Evolutionary conservation across 2,797 vertebrate genomes (phyloP).

Genomic region (Parotocinclus haroldoi): DNA sequence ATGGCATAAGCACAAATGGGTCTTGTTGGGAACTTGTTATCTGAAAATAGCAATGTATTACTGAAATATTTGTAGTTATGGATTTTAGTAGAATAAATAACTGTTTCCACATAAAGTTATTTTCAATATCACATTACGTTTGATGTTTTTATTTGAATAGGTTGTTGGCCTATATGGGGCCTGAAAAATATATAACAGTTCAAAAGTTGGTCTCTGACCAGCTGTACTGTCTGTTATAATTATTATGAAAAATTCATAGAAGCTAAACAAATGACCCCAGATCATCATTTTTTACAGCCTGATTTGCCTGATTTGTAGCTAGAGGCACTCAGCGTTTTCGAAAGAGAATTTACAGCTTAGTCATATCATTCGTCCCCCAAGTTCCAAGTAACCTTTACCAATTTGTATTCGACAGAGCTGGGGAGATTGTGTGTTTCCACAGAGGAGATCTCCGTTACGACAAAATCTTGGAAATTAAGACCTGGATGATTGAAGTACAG

Average conservation of each 20-base stretch:
- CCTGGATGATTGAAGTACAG: constrained; percentile 48
- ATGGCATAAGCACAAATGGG: no score
- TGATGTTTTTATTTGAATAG: background rate
- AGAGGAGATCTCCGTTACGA: constrained; percentile 49
- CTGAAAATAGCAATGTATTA: no score
- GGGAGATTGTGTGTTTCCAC: constrained; percentile 52
- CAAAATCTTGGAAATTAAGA: constrained; percentile 55
- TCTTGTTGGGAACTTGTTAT: no score
- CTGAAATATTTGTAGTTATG: no score
- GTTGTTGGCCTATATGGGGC: background rate
- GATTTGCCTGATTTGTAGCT: constrained; percentile 18
- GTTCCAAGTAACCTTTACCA: constrained; percentile 35
- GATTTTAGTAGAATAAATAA: no score
- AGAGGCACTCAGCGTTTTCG: constrained; percentile 3
- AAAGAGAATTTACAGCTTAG: constrained; percentile 14
- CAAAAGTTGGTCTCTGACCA: constrained; percentile 13
- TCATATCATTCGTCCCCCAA: constrained; percentile 52
- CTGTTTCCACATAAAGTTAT: no score
- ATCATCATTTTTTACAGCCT: background rate
- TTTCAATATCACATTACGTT: background rate
- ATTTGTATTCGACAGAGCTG: constrained; percentile 56
- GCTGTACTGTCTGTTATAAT: constrained; percentile 15
- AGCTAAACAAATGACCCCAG: constrained; percentile 15
- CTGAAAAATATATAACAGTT: background rate
- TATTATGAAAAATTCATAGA: constrained; percentile 14